phyloP scores from a whole-genome alignment of 2,797 vertebrate species.

The Rhynchonycteris naso region DNA sequence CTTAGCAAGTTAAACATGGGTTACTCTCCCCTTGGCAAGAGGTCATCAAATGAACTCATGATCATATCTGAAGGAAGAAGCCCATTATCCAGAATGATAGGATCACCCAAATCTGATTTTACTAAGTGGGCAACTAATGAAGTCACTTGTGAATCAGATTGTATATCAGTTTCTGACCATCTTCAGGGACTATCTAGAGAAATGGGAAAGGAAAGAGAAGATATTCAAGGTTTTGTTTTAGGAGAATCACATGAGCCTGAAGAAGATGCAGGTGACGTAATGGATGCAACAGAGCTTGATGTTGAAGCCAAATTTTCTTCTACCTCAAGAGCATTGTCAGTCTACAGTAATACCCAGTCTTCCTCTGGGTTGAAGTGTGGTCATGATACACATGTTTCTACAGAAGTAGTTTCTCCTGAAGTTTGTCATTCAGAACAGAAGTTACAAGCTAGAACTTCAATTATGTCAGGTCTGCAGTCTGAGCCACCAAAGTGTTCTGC shows the following conservation, averaged over 20 bases:
- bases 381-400: neutral
- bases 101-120: neutral
- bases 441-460: neutral
- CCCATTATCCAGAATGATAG: neutral
- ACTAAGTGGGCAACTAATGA: neutral
- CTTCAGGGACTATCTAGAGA: constrained; percentile 11
- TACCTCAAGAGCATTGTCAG: neutral
- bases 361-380: neutral
- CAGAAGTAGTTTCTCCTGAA: fast-evolving
- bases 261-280: neutral
- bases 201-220: constrained; percentile 35
- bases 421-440: constrained; percentile 38
- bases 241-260: neutral
- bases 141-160: neutral
- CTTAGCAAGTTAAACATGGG: neutral
- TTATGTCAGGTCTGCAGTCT: constrained; percentile 6
- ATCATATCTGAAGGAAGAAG: constrained; percentile 13
- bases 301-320: neutral
- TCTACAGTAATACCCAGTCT: neutral
- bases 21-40: neutral
- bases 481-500: neutral
- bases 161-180: neutral
- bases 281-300: neutral
- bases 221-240: neutral
- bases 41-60: constrained; percentile 15